These are phyloP conservation scores for Lithophane leautieri DNA, from an alignment of 2,888 invertebrate species.

Conservation along the genomic window DNA sequence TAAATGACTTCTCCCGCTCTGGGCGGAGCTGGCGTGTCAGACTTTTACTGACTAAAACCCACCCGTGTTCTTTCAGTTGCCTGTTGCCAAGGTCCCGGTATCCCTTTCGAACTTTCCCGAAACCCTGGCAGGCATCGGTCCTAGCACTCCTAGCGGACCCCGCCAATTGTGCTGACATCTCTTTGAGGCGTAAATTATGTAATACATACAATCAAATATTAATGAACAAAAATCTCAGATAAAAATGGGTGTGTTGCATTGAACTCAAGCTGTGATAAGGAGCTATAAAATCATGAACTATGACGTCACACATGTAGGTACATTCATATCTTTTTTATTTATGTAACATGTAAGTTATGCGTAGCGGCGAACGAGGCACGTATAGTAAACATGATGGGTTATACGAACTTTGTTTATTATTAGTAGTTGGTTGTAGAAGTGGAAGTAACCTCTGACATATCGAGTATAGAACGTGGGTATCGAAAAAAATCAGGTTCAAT, in stretches of 20 bases:
- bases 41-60: too few relatives aligned
- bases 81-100: too few relatives aligned
- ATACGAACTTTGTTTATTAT: background rate
- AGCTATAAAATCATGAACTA: constrained; percentile 4
- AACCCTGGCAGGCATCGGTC: too few relatives aligned
- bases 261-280: background rate
- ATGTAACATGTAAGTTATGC: constrained; percentile 34
- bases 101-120: too few relatives aligned
- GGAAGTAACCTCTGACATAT: constrained; percentile 6
- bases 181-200: too few relatives aligned
- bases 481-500: background rate
- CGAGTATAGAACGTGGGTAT: background rate
- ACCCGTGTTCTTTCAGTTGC: too few relatives aligned
- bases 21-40: too few relatives aligned
- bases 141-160: too few relatives aligned
- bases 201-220: too few relatives aligned
- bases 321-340: constrained; percentile 36
- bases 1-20: too few relatives aligned
- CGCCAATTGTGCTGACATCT: too few relatives aligned
- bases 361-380: constrained; percentile 9
- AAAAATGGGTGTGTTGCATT: constrained; percentile 39
- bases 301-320: constrained; percentile 14
- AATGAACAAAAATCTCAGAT: constrained; percentile 9
- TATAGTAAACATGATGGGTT: constrained; percentile 37
- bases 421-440: background rate